Evolutionary conservation across 2,888 invertebrate genomes (phyloP), one percentile per base, ranked within the genome.

Genomic region (Cyaniris semiargus): DNA sequence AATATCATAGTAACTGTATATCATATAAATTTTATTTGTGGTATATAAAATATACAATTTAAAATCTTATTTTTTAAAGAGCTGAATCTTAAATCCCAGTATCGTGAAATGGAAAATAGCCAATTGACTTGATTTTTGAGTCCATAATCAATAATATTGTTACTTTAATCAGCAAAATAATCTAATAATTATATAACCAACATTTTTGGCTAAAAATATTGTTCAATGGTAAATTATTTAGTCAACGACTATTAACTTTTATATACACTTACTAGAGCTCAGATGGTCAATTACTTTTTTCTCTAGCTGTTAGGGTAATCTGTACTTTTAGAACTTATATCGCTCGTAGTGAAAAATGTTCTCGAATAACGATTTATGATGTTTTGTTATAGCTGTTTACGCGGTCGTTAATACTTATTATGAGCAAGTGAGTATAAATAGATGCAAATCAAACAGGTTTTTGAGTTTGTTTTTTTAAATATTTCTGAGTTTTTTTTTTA

Each of bases 31-130:
- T 18, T 18, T 18, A 13, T 71, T 71, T n/a, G 21, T 38, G 34
- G 38, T 38, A 70, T 70, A 70, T 70, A 70, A 31, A 70, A 70
- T 70, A 70, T 70, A 70, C 70, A 34, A 18, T 34, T 58, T 53
- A 18, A 18, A 18, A 53, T 6, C 53, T 53, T 53, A 18, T 53
- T 58, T 58, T 21, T 7, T 58, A 1, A 53, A 18, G 4, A 53
- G 53, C 15, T 18, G 53, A 53, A 53, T 53, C 5, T 15, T 53
- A 53, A 53, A 53, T 53, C 53, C 53, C 18, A 53, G 53, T 53
- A 18, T 53, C 18, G 18, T 53, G 53, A 53, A 53, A 5, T 53
- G 18, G 5, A 53, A 53, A 53, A 18, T 5, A 48, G 15, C 48
- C 48, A 48, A 48, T 48, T 15, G 3, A 48, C 0, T 48, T 15